Evolutionary conservation across 2,888 invertebrate genomes (phyloP), one percentile per base, ranked within the genome.

Genomic region (Zootermopsis nevadensis): DNA sequence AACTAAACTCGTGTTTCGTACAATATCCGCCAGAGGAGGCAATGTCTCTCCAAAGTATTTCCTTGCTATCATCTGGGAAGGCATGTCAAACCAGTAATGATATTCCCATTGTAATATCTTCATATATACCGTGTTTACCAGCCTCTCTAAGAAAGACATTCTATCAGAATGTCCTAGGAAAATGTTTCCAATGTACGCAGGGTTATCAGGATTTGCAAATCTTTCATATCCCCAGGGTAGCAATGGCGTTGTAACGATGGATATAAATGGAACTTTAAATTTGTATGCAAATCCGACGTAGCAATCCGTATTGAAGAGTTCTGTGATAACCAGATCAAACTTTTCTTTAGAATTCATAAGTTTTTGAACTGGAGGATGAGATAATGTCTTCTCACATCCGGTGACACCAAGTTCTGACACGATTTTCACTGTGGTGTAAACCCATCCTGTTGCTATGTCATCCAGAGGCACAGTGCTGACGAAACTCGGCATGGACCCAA

Each of bases 301-400:
- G 87, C 95, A 95, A 87, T 95, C 94, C 77, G 92, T 92, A 86
- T 94, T 94, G 87, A 95, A 95, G 83, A 92, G 92, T 89, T 96
- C 95, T 82, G 93, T 89, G 0, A 96, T 88, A 12, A 95, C 90
- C 0, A 95, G 88, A 88, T 96, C 95, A 87, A 93, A 95, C 77
- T 91, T 83, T 48, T 85, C 83, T 76, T 84, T 69, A 1, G 84
- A 85, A 19, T 84, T 82, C 38, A 86, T 82, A 27, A 86, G 72
- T 35, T 84, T 81, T 31, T 85, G 84, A 8, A 86, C 81, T 55
- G 84, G 30, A 0, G 84, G 85, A 10, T 82, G 33, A 24, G 85
- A 77, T 0, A 84, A 74, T 0, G 81, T 74, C 7, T 42, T n/a
- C 24, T 85, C 83, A 30, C 86, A 86, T 6, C 80, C 74, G 53